A percentile compares a stretch with the other conserved stretches of the same genome.
phyloP scores from a whole-genome alignment of 2,888 invertebrate genomes.

The Ganaspis brasiliensis region DNA sequence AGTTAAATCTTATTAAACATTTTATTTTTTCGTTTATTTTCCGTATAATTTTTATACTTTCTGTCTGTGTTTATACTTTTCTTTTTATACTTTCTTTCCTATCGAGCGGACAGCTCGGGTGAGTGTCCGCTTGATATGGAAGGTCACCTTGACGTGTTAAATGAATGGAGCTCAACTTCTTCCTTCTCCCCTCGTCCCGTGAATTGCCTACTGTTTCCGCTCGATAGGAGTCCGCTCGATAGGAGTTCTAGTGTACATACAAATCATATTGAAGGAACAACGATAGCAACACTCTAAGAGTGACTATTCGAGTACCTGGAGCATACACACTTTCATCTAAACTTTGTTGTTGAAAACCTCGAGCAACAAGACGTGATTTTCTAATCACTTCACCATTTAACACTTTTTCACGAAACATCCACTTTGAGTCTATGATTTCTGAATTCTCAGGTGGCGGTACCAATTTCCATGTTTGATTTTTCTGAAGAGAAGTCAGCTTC shows the following conservation, averaged over 20 bases:
- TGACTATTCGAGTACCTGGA: neutral
- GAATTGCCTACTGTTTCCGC: too few relatives aligned
- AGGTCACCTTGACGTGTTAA: too few relatives aligned
- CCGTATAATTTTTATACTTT: too few relatives aligned
- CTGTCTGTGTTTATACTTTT: too few relatives aligned
- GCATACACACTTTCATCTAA: neutral
- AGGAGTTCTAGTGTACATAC: neutral
- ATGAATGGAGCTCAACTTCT: too few relatives aligned
- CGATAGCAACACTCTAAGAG: neutral
- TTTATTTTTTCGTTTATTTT: too few relatives aligned
- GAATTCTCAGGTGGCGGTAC: slow-evolving; percentile 26
- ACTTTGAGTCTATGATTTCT: neutral
- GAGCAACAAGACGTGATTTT: neutral
- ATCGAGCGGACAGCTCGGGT: too few relatives aligned
- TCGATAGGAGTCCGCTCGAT: too few relatives aligned
- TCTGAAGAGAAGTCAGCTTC: slow-evolving; percentile 6
- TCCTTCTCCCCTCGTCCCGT: too few relatives aligned
- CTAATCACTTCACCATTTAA: neutral
- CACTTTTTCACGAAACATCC: neutral
- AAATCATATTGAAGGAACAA: neutral
- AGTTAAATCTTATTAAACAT: too few relatives aligned
- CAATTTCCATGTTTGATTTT: slow-evolving; percentile 48
- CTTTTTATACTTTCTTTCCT: too few relatives aligned
- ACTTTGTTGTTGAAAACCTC: neutral
- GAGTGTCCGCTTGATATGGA: too few relatives aligned